These are phyloP conservation scores for Drosophila pseudoananassae DNA, from an alignment of 1,140 invertebrate genomes.

Conservation along the genomic window DNA sequence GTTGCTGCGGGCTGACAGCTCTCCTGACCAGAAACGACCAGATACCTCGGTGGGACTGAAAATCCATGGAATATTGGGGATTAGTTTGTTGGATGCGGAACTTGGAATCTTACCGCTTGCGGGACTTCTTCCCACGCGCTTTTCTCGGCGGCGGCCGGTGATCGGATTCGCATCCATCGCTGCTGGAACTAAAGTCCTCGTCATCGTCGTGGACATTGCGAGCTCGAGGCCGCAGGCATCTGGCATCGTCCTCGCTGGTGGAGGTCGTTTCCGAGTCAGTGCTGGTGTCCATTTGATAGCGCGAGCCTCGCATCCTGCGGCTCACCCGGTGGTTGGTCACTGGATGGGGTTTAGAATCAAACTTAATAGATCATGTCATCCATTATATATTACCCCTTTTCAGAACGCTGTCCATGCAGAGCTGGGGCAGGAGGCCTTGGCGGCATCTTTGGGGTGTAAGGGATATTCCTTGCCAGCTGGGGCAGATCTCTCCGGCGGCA, in stretches of 20 bases:
- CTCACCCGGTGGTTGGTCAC: conserved; percentile 68
- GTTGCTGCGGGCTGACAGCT: conserved; percentile 91
- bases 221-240: conserved; percentile 24
- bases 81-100: neutral
- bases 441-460: conserved; percentile 74
- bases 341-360: neutral
- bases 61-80: neutral
- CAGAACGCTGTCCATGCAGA: conserved; percentile 75
- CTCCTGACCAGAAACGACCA: conserved; percentile 88
- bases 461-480: conserved; percentile 73
- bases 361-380: fast-evolving
- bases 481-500: conserved; percentile 55
- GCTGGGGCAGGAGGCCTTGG: conserved; percentile 72
- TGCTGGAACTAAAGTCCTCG: conserved; percentile 68
- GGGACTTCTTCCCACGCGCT: conserved; percentile 58
- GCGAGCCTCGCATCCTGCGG: conserved; percentile 44
- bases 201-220: conserved; percentile 45
- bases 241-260: conserved; percentile 64
- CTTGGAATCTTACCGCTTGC: conserved; percentile 38
- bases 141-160: conserved; percentile 56
- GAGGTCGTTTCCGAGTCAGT: conserved; percentile 75
- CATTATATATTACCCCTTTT: neutral
- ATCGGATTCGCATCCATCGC: conserved; percentile 83
- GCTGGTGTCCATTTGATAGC: conserved; percentile 70
- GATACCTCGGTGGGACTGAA: conserved; percentile 65